Base-by-base conservation (phyloP, 2,113 vertebrate species). In the Tautogolabrus adspersus region DNA sequence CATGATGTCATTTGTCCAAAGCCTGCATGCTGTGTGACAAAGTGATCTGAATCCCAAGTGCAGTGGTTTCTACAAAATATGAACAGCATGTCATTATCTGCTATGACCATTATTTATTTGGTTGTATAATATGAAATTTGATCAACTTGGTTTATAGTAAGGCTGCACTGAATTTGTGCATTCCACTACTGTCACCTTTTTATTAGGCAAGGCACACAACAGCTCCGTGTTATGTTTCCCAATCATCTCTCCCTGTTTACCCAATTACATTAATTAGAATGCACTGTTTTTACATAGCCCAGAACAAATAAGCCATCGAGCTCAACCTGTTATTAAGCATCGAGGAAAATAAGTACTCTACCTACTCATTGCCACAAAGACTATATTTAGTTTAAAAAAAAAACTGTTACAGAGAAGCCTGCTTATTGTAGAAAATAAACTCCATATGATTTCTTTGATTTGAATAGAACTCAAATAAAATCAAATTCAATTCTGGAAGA, bases 201-300 rank as follows among this genome's bases (percentile, higher is more conserved):
- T 66, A 83, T 71, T 74, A 89, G 67, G 19, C 54, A 46, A 61
- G 60, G 23, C 77, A 66, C 83, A 82, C 57, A 21, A 26, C 47
- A 10, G 34, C 59, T 34, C n/a, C 6, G 16, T 65, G 84, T 84
- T 69, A 77, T 72, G 78, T 63, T 72, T 75, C 74, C 72, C 71
- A 89, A 87, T 91, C 80, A 88, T 92, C 77, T 67, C 56, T 59
- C 75, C 51, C 55, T 87, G 83, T 88, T 90, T 82, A 83, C 76
- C 66, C 65, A 83, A 82, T 91, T 87, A 83, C 60, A 88, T 89
- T 91, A 88, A 93, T 93, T 91, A 88, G 73, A 89, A 84, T 82
- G 74, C 61, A 64, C 76, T 80, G 84, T 89, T 90, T 90, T 86
- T 88, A 77, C 77, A 87, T 83, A 80, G 82, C 80, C 65, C 57